phyloP scores from a whole-genome alignment of 2,797 vertebrate species.

The Periophthalmus magnuspinnatus region DNA sequence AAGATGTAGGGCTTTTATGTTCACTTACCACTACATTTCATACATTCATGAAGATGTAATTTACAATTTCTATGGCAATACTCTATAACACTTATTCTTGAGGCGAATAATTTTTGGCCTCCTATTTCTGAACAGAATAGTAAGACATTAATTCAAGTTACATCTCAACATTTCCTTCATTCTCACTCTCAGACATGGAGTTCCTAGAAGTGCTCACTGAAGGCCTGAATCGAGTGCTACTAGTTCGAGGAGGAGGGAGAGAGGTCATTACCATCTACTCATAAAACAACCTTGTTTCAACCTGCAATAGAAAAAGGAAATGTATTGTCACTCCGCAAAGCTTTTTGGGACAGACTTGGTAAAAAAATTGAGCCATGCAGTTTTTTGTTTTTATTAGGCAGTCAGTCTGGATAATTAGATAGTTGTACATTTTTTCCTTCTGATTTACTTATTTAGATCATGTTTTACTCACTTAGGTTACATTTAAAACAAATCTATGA shows the following conservation, averaged over 20 bases:
- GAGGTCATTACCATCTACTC: slow-evolving; percentile 99
- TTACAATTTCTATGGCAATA: no score
- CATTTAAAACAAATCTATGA: not conserved
- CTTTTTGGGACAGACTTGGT: no score
- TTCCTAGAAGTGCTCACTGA: slow-evolving; percentile 98
- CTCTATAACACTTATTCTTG: no score
- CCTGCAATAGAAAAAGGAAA: not conserved
- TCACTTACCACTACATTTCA: not conserved
- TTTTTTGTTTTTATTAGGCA: not conserved
- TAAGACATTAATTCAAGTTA: not conserved
- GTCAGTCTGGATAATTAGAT: not conserved
- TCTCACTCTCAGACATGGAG: slow-evolving; percentile 89
- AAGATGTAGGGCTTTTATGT: not conserved
- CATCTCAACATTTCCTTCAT: slow-evolving; percentile 39
- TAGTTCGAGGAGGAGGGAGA: slow-evolving; percentile 95
- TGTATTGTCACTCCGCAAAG: not conserved
- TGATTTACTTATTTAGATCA: not conserved
- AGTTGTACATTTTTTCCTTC: not conserved
- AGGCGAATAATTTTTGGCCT: no score
- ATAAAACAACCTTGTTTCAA: slow-evolving; percentile 70
- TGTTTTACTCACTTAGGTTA: not conserved
- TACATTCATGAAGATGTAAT: no score
- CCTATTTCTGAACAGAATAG: no score
- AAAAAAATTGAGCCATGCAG: not conserved
- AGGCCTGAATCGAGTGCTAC: slow-evolving; percentile 92